These are phyloP conservation scores for Nomada ruficornis DNA, from an alignment of 2,888 invertebrate genomes.

Conservation along the genomic window DNA sequence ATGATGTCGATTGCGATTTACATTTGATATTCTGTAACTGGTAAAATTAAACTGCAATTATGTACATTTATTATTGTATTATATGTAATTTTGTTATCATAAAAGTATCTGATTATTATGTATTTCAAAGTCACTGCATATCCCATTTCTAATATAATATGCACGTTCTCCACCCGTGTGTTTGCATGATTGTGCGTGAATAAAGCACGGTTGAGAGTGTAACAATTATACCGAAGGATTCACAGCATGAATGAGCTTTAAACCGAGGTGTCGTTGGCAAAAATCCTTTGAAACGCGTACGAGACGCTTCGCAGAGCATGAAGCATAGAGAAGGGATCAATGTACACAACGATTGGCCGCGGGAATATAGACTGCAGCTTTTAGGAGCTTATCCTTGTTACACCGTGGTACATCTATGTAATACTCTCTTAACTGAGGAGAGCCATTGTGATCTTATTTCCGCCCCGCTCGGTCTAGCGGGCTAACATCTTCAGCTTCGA, in stretches of 20 bases:
- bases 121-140: too few relatives aligned
- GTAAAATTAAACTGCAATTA: too few relatives aligned
- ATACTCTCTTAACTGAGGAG: constrained; percentile 49
- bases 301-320: constrained; percentile 49
- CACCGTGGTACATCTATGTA: constrained; percentile 56
- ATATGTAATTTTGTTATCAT: too few relatives aligned
- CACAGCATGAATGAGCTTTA: constrained; percentile 25
- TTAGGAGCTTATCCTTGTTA: constrained; percentile 65
- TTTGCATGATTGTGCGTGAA: background rate
- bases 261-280: constrained; percentile 43
- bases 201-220: too few relatives aligned
- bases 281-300: constrained; percentile 48
- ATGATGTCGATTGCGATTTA: too few relatives aligned
- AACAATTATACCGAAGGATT: constrained; percentile 12
- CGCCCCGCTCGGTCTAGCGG: constrained; percentile 14
- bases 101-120: too few relatives aligned
- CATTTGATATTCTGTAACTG: too few relatives aligned
- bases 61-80: too few relatives aligned
- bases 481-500: constrained; percentile 29
- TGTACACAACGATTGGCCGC: constrained; percentile 50
- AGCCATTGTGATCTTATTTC: constrained; percentile 60
- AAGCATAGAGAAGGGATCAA: constrained; percentile 51
- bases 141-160: background rate
- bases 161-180: background rate
- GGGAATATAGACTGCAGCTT: constrained; percentile 59